Conservation (phyloP, 2,888 invertebrate genomes). For the Timandra comae region DNA sequence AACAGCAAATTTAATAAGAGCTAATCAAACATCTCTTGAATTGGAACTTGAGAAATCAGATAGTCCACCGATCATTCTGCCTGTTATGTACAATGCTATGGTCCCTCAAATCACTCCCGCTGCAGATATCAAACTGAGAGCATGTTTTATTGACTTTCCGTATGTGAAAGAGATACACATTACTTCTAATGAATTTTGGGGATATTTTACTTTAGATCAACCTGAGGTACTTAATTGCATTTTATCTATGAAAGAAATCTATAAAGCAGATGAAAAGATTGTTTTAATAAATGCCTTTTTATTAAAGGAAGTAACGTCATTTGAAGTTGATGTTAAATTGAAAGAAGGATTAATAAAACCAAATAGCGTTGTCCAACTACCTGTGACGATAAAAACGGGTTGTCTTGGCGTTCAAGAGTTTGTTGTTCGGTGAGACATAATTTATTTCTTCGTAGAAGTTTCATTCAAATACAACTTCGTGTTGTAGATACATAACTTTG, state of each 20-base stretch:
- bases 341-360: slow-evolving; percentile 65
- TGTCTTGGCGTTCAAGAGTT: slow-evolving; percentile 62
- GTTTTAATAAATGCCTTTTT: too few species aligned
- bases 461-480: too few species aligned
- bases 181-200: slow-evolving; percentile 63
- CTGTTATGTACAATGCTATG: slow-evolving; percentile 68
- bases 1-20: slow-evolving; percentile 70
- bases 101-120: slow-evolving; percentile 70
- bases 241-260: not conserved
- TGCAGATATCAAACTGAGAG: slow-evolving; percentile 67
- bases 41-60: slow-evolving; percentile 77
- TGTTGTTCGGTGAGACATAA: slow-evolving; percentile 39
- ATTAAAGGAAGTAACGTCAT: too few species aligned
- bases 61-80: slow-evolving; percentile 69
- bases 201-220: slow-evolving; percentile 35
- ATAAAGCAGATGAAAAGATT: too few species aligned
- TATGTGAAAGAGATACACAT: slow-evolving; percentile 69
- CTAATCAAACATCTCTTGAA: slow-evolving; percentile 60
- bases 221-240: slow-evolving; percentile 10
- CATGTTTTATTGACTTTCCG: slow-evolving; percentile 76
- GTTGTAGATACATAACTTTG: too few species aligned
- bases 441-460: not conserved
- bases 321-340: slow-evolving; percentile 41
- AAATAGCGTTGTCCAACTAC: slow-evolving; percentile 53
- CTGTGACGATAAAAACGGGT: slow-evolving; percentile 59